These are phyloP conservation scores for Andrena camellia DNA, from an alignment of 2,888 invertebrate genomes.

Conservation along the genomic window DNA sequence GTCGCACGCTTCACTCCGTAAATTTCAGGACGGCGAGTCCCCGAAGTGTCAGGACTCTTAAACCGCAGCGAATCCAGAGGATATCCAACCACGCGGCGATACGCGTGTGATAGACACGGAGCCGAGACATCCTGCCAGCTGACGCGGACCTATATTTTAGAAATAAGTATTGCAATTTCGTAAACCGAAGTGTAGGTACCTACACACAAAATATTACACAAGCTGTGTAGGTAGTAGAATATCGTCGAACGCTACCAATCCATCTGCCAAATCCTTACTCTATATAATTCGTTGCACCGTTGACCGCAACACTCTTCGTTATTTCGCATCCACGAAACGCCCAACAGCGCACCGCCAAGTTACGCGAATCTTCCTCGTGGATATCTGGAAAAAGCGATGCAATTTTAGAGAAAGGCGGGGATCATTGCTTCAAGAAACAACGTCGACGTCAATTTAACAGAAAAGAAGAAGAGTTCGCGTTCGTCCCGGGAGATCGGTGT, in stretches of 20 bases:
- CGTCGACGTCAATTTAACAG: neutral
- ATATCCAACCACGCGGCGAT: slow-evolving; percentile 17
- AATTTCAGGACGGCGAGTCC: slow-evolving; percentile 62
- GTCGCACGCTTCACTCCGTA: slow-evolving; percentile 58
- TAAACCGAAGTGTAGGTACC: no score
- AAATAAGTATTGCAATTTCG: no score
- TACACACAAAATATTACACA: no score
- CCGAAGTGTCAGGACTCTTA: slow-evolving; percentile 62
- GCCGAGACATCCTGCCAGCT: neutral
- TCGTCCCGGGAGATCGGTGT: neutral
- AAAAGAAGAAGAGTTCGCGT: neutral
- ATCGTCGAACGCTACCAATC: no score
- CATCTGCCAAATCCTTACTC: no score
- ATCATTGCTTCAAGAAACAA: neutral
- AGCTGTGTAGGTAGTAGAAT: no score
- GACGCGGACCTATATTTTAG: no score
- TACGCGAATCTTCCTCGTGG: neutral
- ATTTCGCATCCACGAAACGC: no score
- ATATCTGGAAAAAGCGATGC: neutral
- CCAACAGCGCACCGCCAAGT: neutral
- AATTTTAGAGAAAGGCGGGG: neutral
- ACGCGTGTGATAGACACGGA: slow-evolving; percentile 36
- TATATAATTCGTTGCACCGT: neutral
- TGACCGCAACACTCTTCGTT: neutral
- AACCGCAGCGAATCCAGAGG: slow-evolving; percentile 53